Percentiles rank a stretch among this genome's conserved stretches.
phyloP scores from a whole-genome alignment of 2,888 invertebrate species.

The Megamerina dolium region DNA sequence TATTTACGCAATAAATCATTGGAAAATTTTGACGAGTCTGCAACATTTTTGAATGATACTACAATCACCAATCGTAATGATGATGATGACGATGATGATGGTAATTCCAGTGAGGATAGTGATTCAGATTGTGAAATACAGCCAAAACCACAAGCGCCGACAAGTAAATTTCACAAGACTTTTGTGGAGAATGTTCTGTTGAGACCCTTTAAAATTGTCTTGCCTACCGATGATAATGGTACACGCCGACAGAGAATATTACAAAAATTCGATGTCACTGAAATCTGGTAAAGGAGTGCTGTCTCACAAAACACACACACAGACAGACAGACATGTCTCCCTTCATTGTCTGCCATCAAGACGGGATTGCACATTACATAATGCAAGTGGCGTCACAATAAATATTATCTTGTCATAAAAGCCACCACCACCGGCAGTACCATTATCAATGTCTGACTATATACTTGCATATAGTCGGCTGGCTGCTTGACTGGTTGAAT shows the following conservation, averaged over 20 bases:
- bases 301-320: too few relatives aligned
- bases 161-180: slow-evolving; percentile 39
- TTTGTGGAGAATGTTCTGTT: slow-evolving; percentile 42
- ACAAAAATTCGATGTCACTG: slow-evolving; percentile 46
- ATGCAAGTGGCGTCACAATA: too few relatives aligned
- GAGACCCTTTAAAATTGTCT: slow-evolving; percentile 44
- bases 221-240: slow-evolving; percentile 39
- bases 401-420: too few relatives aligned
- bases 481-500: too few relatives aligned
- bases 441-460: too few relatives aligned
- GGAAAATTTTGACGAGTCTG: slow-evolving; percentile 47
- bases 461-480: too few relatives aligned
- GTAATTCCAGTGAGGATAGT: slow-evolving; percentile 27
- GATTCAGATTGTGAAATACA: slow-evolving; percentile 57
- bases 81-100: not conserved
- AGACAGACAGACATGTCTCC: too few relatives aligned
- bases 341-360: too few relatives aligned
- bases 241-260: slow-evolving; percentile 40
- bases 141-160: slow-evolving; percentile 44
- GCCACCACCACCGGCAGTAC: too few relatives aligned
- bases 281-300: slow-evolving; percentile 38
- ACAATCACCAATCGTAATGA: too few relatives aligned
- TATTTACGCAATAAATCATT: slow-evolving; percentile 47
- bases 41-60: slow-evolving; percentile 20
- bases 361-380: too few relatives aligned